Conservation (phyloP, 2,113 vertebrate genomes). For the Elephantulus edwardii region DNA sequence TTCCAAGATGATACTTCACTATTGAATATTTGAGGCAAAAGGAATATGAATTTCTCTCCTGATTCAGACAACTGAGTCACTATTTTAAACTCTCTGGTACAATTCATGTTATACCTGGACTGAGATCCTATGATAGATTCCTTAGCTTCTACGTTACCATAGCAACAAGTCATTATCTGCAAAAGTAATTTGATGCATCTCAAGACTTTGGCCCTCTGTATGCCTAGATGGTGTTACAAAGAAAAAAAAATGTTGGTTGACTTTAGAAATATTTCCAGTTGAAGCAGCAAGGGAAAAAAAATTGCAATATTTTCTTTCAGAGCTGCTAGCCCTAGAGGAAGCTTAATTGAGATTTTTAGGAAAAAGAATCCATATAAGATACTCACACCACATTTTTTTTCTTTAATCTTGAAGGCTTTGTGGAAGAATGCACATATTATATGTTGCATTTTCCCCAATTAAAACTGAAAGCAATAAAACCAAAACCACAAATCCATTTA, state of each 20-base stretch:
- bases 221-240: constrained; percentile 64
- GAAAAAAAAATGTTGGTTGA: constrained; percentile 63
- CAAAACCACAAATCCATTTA: constrained; percentile 9
- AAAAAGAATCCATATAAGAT: constrained; percentile 31
- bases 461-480: constrained; percentile 48
- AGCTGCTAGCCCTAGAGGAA: constrained; percentile 27
- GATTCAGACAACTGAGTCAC: constrained; percentile 63
- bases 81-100: constrained; percentile 52
- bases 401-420: constrained; percentile 34
- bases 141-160: constrained; percentile 72
- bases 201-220: constrained; percentile 73
- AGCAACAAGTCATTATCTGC: constrained; percentile 80
- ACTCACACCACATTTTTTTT: constrained; percentile 22
- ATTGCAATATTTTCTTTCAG: constrained; percentile 58
- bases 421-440: constrained; percentile 16
- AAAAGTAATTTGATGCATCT: constrained; percentile 79
- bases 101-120: constrained; percentile 56
- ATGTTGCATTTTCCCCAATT: constrained; percentile 9
- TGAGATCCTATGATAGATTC: constrained; percentile 43
- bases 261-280: constrained; percentile 68
- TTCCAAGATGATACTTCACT: background rate
- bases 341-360: constrained; percentile 72
- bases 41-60: constrained; percentile 15
- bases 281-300: constrained; percentile 49
- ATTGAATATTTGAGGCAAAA: background rate